A percentile compares a stretch with the other conserved stretches of the same genome.
These are phyloP conservation scores for Nasonovia ribisnigri DNA, from an alignment of 2,888 invertebrate species.

Conservation along the genomic window DNA sequence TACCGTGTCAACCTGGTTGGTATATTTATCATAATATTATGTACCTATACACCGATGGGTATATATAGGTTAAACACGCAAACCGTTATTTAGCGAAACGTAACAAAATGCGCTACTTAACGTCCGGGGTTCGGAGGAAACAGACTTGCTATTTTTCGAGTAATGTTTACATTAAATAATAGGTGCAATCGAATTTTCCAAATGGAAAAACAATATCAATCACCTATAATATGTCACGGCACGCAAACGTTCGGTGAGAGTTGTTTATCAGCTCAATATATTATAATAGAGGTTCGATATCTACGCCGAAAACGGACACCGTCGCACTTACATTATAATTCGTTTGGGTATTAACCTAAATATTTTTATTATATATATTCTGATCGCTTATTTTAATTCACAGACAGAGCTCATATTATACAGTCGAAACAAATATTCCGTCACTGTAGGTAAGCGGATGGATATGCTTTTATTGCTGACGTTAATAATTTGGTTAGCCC, in stretches of 20 bases:
- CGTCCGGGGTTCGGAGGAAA: neutral
- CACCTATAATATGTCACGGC: neutral
- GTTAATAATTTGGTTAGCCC: neutral
- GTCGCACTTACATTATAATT: neutral
- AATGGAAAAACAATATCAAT: slow-evolving; percentile 60
- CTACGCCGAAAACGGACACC: neutral
- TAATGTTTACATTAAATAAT: slow-evolving; percentile 31
- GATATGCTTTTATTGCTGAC: neutral
- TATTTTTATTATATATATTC: neutral
- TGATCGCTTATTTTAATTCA: neutral
- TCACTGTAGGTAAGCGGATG: neutral
- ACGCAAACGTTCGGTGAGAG: neutral
- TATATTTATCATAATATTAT: neutral
- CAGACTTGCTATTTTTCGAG: neutral
- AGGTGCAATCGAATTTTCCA: slow-evolving; percentile 17
- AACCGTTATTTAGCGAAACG: neutral
- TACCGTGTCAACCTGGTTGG: neutral
- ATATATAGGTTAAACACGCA: neutral
- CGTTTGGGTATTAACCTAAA: neutral
- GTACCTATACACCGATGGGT: neutral
- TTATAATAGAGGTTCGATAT: neutral
- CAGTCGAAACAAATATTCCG: neutral
- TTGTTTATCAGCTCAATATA: slow-evolving; percentile 1
- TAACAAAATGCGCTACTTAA: neutral
- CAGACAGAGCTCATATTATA: neutral